A percentile compares a stretch with the other conserved stretches of the same genome.
Conservation (phyloP, 2,113 vertebrate genomes). For the Herpailurus yagouaroundi region DNA sequence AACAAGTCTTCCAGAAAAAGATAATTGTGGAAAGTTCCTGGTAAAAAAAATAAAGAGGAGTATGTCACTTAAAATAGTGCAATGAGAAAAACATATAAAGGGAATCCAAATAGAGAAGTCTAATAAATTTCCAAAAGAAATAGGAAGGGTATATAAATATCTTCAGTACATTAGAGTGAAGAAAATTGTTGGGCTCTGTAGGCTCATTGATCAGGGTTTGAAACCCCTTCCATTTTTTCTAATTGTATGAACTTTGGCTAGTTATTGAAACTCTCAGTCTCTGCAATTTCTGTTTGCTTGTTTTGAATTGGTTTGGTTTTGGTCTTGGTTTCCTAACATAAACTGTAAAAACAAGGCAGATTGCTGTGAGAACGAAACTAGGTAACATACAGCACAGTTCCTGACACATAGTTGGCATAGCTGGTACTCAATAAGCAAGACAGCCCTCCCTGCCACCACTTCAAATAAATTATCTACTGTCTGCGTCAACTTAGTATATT, state of each 20-base stretch:
- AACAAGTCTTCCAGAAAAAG: conserved; percentile 30
- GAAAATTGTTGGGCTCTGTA: not conserved
- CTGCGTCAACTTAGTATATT: not conserved
- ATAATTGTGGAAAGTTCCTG: conserved; percentile 53
- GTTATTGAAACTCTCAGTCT: not conserved
- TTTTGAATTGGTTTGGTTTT: not conserved
- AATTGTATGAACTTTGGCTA: not conserved
- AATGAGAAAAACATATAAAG: not conserved
- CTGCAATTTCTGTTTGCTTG: not conserved
- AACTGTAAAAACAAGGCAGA: not conserved
- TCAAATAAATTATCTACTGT: not conserved
- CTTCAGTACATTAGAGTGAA: not conserved
- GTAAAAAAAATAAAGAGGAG: not conserved
- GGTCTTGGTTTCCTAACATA: not conserved
- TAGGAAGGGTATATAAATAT: not conserved
- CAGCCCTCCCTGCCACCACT: not conserved
- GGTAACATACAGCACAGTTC: not conserved
- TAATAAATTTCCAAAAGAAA: not conserved
- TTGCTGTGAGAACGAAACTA: not conserved
- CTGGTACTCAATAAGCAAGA: not conserved
- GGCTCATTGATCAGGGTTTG: not conserved
- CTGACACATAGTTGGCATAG: not conserved
- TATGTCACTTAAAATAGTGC: not conserved
- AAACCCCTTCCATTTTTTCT: not conserved
- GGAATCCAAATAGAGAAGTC: not conserved